These are phyloP conservation scores for Semnornis frantzii DNA, from an alignment of 2,113 vertebrate genomes.

Conservation along the genomic window DNA sequence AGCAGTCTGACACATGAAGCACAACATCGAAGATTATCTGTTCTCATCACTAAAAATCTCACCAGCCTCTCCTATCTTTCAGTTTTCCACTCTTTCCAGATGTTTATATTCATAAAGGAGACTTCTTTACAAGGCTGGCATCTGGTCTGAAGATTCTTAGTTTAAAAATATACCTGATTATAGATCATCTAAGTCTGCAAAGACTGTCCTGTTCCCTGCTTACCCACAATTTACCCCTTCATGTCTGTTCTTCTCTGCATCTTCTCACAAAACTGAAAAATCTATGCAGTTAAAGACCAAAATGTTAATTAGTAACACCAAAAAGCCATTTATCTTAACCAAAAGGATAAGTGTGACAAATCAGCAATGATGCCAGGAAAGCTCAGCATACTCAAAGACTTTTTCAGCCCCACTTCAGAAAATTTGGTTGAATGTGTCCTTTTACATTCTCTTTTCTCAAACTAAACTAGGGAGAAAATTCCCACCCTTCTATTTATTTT, in stretches of 20 bases:
- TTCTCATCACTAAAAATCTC: neutral
- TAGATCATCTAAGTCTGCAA: neutral
- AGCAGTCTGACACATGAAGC: neutral
- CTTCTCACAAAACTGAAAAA: neutral
- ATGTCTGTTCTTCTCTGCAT: neutral
- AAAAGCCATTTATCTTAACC: neutral
- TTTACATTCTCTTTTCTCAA: neutral
- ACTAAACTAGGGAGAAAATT: neutral
- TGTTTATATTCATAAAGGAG: neutral
- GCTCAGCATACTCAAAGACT: neutral
- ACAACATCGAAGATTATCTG: neutral
- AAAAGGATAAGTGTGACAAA: neutral
- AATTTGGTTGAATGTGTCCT: neutral
- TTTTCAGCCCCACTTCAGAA: neutral
- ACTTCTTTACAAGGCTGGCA: neutral
- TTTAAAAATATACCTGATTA: neutral
- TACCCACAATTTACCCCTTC: neutral
- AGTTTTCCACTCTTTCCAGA: neutral
- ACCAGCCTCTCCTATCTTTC: neutral
- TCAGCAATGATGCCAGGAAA: neutral
- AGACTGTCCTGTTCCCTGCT: neutral
- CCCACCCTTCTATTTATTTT: neutral
- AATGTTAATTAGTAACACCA: neutral
- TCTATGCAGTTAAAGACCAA: neutral
- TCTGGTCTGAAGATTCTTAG: neutral